Base-by-base conservation (phyloP, 2,797 vertebrate genomes). In the Pachyuromys duprasi region DNA sequence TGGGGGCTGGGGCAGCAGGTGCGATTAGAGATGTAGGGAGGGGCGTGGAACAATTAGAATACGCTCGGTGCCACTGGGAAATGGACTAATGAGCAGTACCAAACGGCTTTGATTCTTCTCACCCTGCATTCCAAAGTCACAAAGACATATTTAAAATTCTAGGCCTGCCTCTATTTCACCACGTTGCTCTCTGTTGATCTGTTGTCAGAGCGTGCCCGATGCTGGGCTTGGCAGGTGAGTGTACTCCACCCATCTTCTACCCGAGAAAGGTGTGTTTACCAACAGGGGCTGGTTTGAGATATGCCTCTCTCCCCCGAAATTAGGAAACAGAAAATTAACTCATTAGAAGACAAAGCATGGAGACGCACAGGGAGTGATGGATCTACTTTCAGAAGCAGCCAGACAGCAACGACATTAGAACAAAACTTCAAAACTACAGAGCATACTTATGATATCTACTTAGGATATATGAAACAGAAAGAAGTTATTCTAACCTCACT, bases 141-240 rank as follows among this genome's bases (percentile, higher is more conserved):
- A 87, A 82, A 93, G 49, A 83, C 76, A 90, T 91, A 89, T 80
- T 69, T 80, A 80, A 75, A 91, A 87, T 62, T 74, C 69, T 93
- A 95, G 36, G 5, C 36, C 84, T 79, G 33, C 69, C 28, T 55
- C 81, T 90, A 36, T 49, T 18, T 75, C 72, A 13, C 12, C n/a
- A 69, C 33, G n/a, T 39, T 39, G 14, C 42, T 55, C 8, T 63
- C 17, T 55, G 6, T 33, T 76, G 82, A 24, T 11, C 65, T 76
- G n/a, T 55, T 49, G 49, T 49, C 49, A 49, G 49, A 11, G 49
- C 49, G 49, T 49, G 49, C 49, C 49, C 49, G 49, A 49, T 42
- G 33, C 39, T 49, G 24, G 22, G 65, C 84, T n/a, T n/a, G 26
- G 86, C 2, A 26, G 9, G 74, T 8, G 13, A 69, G 31, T 7